Evolutionary conservation across 2,888 invertebrate genomes (phyloP).

Genomic region (Bellardia bayeri): DNA sequence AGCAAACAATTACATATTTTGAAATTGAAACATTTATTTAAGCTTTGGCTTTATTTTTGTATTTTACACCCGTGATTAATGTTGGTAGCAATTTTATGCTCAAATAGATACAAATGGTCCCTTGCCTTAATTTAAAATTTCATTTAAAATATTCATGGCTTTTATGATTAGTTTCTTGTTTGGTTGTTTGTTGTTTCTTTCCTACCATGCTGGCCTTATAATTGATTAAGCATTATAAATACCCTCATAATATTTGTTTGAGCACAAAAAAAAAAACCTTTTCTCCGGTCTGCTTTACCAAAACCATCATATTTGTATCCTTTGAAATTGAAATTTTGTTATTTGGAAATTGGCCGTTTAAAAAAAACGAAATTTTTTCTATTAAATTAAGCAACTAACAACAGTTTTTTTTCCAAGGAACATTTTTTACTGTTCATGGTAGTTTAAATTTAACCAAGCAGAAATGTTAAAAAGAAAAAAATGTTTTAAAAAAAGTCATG

Average conservation of each 20-base stretch:
- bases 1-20: too few relatives aligned
- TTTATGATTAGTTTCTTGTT: conserved; percentile 30
- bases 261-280: conserved; percentile 14
- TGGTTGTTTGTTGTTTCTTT: neutral
- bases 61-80: too few relatives aligned
- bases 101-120: too few relatives aligned
- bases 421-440: conserved; percentile 17
- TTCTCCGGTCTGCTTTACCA: conserved; percentile 7
- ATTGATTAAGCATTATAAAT: conserved; percentile 70
- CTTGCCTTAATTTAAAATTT: conserved; percentile 8
- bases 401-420: neutral
- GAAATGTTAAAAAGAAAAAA: conserved; percentile 13
- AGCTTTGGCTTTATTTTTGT: too few relatives aligned
- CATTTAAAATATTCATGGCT: conserved; percentile 40
- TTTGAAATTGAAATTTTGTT: conserved; percentile 54
- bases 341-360: conserved; percentile 37
- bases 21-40: too few relatives aligned
- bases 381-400: conserved; percentile 68
- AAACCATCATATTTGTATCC: conserved; percentile 35
- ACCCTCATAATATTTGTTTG: conserved; percentile 51
- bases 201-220: conserved; percentile 40
- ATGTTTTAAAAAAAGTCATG: conserved; percentile 14
- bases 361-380: conserved; percentile 20
- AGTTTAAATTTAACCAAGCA: conserved; percentile 58
- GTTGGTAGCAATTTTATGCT: too few relatives aligned